These are phyloP conservation scores for Procambarus virginalis DNA, from an alignment of 1,140 invertebrate genomes.

Conservation along the genomic window DNA sequence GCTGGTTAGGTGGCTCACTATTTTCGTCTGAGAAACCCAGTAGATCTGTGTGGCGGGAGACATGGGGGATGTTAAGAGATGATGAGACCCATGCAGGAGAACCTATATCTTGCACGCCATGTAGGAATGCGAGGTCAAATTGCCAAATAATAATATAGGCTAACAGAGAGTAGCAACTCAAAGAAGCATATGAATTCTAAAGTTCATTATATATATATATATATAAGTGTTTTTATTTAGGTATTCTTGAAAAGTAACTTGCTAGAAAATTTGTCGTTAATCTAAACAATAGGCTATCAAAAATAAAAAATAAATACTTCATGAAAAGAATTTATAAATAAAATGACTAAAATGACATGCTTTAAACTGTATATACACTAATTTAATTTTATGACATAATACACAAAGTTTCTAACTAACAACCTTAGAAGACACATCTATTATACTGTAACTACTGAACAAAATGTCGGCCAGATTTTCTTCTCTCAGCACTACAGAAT, in stretches of 20 bases:
- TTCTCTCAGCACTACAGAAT: neutral
- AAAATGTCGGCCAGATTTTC: neutral
- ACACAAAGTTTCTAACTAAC: too few species aligned
- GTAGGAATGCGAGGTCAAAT: neutral
- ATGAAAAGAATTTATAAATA: neutral
- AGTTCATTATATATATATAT: neutral
- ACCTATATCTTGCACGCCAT: neutral
- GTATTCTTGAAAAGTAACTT: neutral
- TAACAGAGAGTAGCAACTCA: neutral
- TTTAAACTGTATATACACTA: neutral
- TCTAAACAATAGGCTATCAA: neutral
- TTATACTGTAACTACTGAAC: too few species aligned
- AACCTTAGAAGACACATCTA: too few species aligned
- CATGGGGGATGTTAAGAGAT: constrained; percentile 22
- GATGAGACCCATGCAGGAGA: neutral
- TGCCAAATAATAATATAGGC: constrained; percentile 4
- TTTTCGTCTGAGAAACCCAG: constrained; percentile 40
- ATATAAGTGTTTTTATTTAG: neutral
- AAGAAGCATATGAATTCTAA: neutral
- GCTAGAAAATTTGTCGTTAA: neutral
- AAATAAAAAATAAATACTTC: neutral
- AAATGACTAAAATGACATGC: neutral
- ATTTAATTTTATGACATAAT: too few species aligned
- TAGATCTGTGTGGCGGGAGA: constrained; percentile 43
- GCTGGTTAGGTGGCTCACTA: constrained; percentile 35